phyloP scores from a whole-genome alignment of 1,140 invertebrate genomes.

The Eurosta solidaginis region DNA sequence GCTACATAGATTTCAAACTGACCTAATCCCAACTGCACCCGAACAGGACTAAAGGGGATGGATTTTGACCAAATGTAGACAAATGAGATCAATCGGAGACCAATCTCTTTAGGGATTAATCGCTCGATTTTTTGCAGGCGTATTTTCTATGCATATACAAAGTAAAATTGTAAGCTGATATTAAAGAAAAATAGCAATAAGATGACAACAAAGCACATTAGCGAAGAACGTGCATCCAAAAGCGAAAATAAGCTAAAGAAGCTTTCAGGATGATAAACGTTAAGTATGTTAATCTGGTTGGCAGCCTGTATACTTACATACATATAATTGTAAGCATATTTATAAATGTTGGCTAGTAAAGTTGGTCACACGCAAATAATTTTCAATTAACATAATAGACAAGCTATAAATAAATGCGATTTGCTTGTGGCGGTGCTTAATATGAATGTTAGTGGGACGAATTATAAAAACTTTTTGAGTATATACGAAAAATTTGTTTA shows the following conservation, averaged over 20 bases:
- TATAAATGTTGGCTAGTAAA: neutral
- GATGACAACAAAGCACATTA: neutral
- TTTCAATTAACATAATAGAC: constrained; percentile 24
- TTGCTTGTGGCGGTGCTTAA: neutral
- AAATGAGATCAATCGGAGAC: no score
- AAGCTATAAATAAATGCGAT: neutral
- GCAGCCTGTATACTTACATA: neutral
- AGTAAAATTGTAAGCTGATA: no score
- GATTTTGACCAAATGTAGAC: no score
- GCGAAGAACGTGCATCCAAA: neutral
- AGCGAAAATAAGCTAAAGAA: neutral
- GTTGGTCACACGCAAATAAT: neutral
- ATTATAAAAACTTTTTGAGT: neutral
- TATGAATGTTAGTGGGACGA: neutral
- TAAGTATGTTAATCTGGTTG: no score
- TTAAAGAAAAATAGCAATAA: neutral
- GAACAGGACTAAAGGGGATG: no score
- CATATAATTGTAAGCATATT: neutral
- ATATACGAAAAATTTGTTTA: neutral
- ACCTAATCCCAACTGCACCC: no score
- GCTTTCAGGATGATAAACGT: neutral
- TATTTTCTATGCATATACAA: no score
- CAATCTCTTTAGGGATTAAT: no score
- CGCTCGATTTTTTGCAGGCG: no score
- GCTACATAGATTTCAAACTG: no score